Evolutionary conservation across 1,140 invertebrate genomes (phyloP).

Genomic region (Laodelphax striatellus): DNA sequence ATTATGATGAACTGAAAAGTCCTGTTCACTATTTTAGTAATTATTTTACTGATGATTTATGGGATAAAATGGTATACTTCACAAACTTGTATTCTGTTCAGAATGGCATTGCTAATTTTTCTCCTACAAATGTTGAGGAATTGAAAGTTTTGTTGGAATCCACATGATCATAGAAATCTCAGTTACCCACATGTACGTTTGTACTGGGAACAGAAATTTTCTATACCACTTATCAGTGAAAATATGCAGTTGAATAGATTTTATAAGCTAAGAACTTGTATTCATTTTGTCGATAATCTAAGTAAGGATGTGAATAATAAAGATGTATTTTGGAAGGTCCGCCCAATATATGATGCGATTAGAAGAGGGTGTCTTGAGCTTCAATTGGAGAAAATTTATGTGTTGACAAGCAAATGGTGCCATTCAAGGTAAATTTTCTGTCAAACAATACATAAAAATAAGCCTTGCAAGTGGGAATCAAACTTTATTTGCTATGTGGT

Average conservation of each 20-base stretch:
- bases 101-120: neutral
- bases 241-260: neutral
- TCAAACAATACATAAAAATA: constrained; percentile 21
- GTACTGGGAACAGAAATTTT: constrained; percentile 8
- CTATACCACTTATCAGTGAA: neutral
- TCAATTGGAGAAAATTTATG: too few relatives aligned
- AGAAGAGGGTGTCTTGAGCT: constrained; percentile 3
- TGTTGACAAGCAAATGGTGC: constrained; percentile 28
- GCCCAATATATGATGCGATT: constrained; percentile 6
- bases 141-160: constrained; percentile 14
- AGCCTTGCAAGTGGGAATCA: constrained; percentile 15
- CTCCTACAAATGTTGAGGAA: constrained; percentile 4
- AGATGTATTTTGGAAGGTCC: constrained; percentile 16
- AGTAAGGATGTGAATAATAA: neutral
- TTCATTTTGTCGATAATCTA: neutral
- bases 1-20: too few relatives aligned
- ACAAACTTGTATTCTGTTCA: neutral
- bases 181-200: constrained; percentile 10
- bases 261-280: too few relatives aligned
- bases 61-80: neutral
- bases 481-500: constrained; percentile 22
- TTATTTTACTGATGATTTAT: too few relatives aligned
- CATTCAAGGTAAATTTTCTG: constrained; percentile 23
- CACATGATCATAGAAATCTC: too few relatives aligned
- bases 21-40: too few relatives aligned